Conservation (phyloP, 2,797 vertebrate species). For the Orestias chungarensis region DNA sequence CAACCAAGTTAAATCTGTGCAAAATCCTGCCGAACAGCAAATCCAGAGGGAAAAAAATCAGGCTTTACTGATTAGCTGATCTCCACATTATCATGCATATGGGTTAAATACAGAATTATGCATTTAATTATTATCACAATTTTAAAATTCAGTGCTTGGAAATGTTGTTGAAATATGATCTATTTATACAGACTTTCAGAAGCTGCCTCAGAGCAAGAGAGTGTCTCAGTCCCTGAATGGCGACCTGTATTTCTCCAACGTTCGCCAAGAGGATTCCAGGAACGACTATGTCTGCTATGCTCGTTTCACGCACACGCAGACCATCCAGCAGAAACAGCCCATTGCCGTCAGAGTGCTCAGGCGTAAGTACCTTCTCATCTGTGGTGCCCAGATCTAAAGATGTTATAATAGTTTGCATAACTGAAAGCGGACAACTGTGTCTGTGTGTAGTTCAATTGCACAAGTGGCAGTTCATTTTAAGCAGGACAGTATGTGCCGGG, state of each 20-base stretch:
- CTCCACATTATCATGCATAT: not conserved
- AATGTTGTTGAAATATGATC: not conserved
- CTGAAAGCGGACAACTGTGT: slow-evolving; percentile 2
- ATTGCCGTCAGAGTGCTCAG: slow-evolving; percentile 92
- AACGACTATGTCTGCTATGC: slow-evolving; percentile 98
- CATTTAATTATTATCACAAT: not conserved
- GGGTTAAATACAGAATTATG: not conserved
- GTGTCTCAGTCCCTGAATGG: slow-evolving; percentile 97
- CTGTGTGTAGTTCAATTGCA: slow-evolving; percentile 7
- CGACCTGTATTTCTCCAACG: slow-evolving; percentile 97
- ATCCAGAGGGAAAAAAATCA: not conserved
- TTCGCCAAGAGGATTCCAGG: slow-evolving; percentile 87
- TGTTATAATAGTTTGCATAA: slow-evolving; percentile 23
- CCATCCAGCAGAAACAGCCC: slow-evolving; percentile 99
- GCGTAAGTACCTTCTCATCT: slow-evolving; percentile 82
- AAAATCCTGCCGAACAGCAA: not conserved
- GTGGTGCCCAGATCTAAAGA: slow-evolving; percentile 1
- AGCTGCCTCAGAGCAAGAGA: slow-evolving; percentile 88
- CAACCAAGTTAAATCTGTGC: not conserved
- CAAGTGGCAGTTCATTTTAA: slow-evolving; percentile 17
- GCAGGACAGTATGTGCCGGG: slow-evolving; percentile 18
- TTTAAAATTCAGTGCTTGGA: not conserved
- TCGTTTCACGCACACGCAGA: slow-evolving; percentile 96
- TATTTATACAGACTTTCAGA: slow-evolving; percentile 88
- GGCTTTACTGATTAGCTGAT: not conserved